Base-by-base conservation (phyloP, 2,113 vertebrate species). In the Ictalurus punctatus region DNA sequence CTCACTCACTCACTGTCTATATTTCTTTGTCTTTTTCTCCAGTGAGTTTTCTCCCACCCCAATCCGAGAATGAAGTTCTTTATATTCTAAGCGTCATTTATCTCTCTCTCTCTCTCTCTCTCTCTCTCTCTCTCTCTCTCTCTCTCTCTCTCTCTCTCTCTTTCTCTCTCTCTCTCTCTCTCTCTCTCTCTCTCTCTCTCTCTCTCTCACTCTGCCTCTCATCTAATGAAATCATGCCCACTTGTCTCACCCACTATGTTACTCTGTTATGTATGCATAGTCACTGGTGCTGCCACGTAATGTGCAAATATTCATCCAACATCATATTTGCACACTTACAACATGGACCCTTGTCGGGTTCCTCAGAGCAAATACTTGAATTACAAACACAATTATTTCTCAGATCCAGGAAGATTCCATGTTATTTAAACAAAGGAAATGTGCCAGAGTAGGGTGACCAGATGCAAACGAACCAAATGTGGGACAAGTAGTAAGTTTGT, bases 291-390 rank as follows among this genome's bases (percentile, higher is more conserved):
- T 86, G 83, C 69, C 88, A 88, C 52, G 88, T 80, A 80, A 79
- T 89, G 88, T 21, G 48, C 86, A 91, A 91, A 89, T 83, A 91
- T 88, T 83, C 83, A 89, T 88, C 56, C 83, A 58, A 61, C 89
- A 78, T 89, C 63, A 89, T 89, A 88, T 89, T 91, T 91, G 86
- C 90, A 89, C 90, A 83, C 85, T 89, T 87, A 85, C 83, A 67
- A 85, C 88, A 89, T 82, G 27, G 48, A 63, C 34, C 23, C 27
- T 85, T 48, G 21, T 44, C 61, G 76, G 86, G 88, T 69, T 85
- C 27, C 83, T 59, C 25, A 74, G 61, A 86, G 76, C 87, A 54
- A 84, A 91, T 84, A 81, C 74, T 87, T 37, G 67, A 87, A 82
- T 87, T 82, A 87, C 30, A 65, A 58, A 79, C 80, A 84, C 84